phyloP scores from a whole-genome alignment of 2,113 vertebrate species.

The Caranx melampygus region DNA sequence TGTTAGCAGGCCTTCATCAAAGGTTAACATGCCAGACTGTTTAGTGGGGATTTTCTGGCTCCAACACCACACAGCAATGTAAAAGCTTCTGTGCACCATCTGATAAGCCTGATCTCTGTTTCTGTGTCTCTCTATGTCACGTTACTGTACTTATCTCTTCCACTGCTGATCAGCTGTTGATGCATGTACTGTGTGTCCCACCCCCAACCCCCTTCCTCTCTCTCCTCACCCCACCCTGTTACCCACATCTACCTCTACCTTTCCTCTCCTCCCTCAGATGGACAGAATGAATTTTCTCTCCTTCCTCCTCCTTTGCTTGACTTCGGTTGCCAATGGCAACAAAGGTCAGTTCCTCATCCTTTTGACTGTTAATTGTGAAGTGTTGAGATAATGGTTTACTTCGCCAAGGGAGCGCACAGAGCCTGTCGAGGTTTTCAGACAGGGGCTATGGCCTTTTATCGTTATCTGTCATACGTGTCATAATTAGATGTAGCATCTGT shows the following conservation, averaged over 20 bases:
- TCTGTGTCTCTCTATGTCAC: constrained; percentile 46
- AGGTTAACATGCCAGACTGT: constrained; percentile 35
- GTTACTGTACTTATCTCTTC: constrained; percentile 66
- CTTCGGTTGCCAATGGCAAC: constrained; percentile 86
- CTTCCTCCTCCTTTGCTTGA: constrained; percentile 87
- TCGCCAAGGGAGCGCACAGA: constrained; percentile 34
- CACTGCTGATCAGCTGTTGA: constrained; percentile 77
- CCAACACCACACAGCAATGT: constrained; percentile 17
- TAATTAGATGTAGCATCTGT: neutral
- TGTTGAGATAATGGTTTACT: constrained; percentile 49
- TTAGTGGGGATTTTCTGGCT: constrained; percentile 23
- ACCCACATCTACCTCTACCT: constrained; percentile 34
- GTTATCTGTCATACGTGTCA: neutral
- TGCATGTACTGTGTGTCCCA: constrained; percentile 79
- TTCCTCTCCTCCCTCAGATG: constrained; percentile 82
- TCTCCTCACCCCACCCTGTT: constrained; percentile 59
- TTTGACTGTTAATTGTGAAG: constrained; percentile 72
- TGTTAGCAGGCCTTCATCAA: neutral
- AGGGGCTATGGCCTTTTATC: constrained; percentile 13
- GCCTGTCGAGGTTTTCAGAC: constrained; percentile 27
- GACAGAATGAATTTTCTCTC: constrained; percentile 86
- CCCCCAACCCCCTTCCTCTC: constrained; percentile 35
- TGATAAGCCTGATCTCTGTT: constrained; percentile 43
- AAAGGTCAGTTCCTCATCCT: constrained; percentile 86
- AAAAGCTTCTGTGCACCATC: constrained; percentile 24